Percentiles rank a stretch among this genome's conserved stretches.
phyloP scores from a whole-genome alignment of 2,113 vertebrate genomes.

The Ammodytes dubius region DNA sequence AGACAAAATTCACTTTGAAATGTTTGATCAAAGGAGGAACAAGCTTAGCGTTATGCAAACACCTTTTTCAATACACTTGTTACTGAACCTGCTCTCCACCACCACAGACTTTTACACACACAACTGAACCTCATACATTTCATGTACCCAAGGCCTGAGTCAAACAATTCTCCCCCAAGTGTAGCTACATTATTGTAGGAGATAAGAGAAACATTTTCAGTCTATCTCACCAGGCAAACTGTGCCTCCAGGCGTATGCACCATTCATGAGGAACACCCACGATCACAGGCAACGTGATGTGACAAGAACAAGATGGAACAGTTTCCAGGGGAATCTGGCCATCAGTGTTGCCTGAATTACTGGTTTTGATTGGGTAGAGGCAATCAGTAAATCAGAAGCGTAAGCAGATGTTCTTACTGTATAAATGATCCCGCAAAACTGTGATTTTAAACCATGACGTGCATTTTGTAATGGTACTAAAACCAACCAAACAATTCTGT shows the following conservation, averaged over 20 bases:
- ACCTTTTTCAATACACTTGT: neutral
- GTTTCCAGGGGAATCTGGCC: neutral
- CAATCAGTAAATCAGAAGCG: neutral
- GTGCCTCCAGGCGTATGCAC: neutral
- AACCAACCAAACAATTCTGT: neutral
- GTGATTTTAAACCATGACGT: too few relatives aligned
- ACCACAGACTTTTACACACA: conserved; percentile 8
- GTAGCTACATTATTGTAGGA: neutral
- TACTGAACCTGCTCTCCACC: neutral
- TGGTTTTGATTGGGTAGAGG: neutral
- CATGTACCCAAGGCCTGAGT: neutral
- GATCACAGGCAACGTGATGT: neutral
- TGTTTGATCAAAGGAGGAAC: conserved; percentile 1
- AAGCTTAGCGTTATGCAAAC: neutral
- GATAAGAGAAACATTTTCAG: neutral
- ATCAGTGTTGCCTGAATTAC: neutral
- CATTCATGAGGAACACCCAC: neutral
- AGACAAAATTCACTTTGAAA: neutral
- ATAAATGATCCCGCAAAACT: neutral
- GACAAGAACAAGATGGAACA: neutral
- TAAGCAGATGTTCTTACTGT: too few relatives aligned
- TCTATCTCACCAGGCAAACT: neutral
- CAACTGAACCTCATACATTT: neutral
- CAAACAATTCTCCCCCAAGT: neutral
- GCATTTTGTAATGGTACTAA: neutral